Conservation (phyloP, 2,888 invertebrate species). For the Escarpia spicata region DNA sequence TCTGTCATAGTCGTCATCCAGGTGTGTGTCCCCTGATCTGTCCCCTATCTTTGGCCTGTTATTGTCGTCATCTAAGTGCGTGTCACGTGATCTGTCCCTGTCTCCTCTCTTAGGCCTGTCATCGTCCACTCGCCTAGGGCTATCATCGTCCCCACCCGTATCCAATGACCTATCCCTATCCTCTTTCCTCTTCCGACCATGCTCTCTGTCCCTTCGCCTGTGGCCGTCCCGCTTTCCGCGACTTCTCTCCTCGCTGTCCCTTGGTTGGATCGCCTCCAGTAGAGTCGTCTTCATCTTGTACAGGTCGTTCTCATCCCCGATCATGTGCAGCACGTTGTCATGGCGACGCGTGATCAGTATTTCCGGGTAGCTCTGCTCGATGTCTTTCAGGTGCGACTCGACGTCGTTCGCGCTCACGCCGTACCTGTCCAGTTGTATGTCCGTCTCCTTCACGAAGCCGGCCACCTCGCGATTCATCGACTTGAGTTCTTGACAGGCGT, state of each 20-base stretch:
- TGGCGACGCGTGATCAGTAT: neutral
- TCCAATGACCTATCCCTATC: neutral
- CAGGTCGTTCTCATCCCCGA: slow-evolving; percentile 7
- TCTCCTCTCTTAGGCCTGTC: too few species aligned
- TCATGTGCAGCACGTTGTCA: neutral
- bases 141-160: neutral
- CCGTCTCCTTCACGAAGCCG: neutral
- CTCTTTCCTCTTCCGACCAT: neutral
- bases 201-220: neutral
- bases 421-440: neutral
- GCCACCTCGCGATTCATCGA: neutral
- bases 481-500: neutral
- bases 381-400: neutral
- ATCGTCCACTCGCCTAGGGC: too few species aligned
- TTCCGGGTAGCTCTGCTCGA: neutral
- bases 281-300: neutral
- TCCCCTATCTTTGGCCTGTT: neutral
- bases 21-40: neutral
- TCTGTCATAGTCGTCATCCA: neutral
- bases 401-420: neutral
- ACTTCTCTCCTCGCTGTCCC: neutral
- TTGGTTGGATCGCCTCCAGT: neutral
- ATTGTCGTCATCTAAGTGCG: neutral
- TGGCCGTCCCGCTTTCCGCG: neutral
- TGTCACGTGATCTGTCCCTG: too few species aligned